phyloP scores from a whole-genome alignment of 92 coral and sea anemone species.

The Blastomussa wellsi region DNA sequence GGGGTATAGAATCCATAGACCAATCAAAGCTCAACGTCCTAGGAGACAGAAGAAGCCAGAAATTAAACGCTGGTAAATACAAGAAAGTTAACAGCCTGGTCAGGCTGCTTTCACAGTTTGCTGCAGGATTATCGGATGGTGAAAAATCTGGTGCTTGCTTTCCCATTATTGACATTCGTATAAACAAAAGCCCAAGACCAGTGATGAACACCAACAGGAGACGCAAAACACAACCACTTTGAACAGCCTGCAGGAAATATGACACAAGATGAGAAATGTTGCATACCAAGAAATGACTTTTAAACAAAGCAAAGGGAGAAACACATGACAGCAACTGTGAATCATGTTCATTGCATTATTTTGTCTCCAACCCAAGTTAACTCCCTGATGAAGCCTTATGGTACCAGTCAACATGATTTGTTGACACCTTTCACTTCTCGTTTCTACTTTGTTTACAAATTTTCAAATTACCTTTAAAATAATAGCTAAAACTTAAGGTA shows the following conservation, averaged over 20 bases:
- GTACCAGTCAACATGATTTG: too few relatives aligned
- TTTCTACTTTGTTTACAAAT: too few relatives aligned
- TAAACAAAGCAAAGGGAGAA: too few relatives aligned
- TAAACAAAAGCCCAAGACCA: constrained; percentile 52
- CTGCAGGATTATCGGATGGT: constrained; percentile 93
- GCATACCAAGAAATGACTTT: background rate
- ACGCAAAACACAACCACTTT: constrained; percentile 62
- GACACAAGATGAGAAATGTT: background rate
- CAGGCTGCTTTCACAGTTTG: constrained; percentile 70
- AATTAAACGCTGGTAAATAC: constrained; percentile 81
- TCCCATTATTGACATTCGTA: constrained; percentile 84
- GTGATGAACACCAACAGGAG: constrained; percentile 57
- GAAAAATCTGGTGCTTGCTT: constrained; percentile 89
- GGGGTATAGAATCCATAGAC: constrained; percentile 94
- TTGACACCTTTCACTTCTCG: too few relatives aligned
- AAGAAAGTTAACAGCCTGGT: constrained; percentile 86
- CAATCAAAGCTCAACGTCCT: constrained; percentile 93
- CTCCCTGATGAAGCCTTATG: too few relatives aligned
- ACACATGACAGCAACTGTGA: too few relatives aligned
- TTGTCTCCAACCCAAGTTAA: too few relatives aligned
- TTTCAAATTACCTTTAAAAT: too few relatives aligned
- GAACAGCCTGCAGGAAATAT: constrained; percentile 64
- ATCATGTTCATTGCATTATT: too few relatives aligned
- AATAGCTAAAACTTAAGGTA: too few relatives aligned
- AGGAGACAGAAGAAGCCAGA: constrained; percentile 94